These are phyloP conservation scores for Morpho deidamia DNA, from an alignment of 2,888 invertebrate genomes.

Conservation along the genomic window DNA sequence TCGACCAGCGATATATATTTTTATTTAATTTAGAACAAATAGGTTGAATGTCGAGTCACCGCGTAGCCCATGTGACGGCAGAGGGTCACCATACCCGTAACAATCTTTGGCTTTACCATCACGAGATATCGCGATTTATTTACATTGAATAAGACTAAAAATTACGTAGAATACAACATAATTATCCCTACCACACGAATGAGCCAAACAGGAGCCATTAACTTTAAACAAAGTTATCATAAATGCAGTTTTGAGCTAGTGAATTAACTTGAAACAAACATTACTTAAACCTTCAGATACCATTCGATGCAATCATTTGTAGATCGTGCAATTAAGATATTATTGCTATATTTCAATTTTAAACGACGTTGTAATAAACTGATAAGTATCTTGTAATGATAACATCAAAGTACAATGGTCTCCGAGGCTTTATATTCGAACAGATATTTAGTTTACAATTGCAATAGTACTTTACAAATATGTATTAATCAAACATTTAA, in stretches of 20 bases:
- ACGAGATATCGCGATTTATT: conserved; percentile 74
- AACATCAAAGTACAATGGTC: no score
- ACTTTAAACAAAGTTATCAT: conserved; percentile 34
- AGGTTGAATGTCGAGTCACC: conserved; percentile 41
- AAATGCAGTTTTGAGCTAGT: conserved; percentile 49
- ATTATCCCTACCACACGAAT: conserved; percentile 11
- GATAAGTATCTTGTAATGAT: no score
- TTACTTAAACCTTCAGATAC: no score
- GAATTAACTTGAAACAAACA: conserved; percentile 17
- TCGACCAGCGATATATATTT: conserved; percentile 19
- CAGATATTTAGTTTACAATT: no score
- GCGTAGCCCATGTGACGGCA: conserved; percentile 71
- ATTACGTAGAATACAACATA: conserved; percentile 37
- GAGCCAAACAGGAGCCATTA: conserved; percentile 46
- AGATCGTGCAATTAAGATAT: no score
- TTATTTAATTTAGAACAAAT: conserved; percentile 3
- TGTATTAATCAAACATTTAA: neutral
- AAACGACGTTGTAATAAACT: no score
- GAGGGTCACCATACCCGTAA: conserved; percentile 79
- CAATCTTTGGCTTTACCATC: conserved; percentile 79
- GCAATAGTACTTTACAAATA: neutral
- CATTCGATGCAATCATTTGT: no score
- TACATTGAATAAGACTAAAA: conserved; percentile 45
- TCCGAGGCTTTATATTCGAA: no score
- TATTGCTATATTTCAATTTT: no score